Evolutionary conservation across 2,113 vertebrate species (phyloP).

Genomic region (Isurus oxyrinchus): DNA sequence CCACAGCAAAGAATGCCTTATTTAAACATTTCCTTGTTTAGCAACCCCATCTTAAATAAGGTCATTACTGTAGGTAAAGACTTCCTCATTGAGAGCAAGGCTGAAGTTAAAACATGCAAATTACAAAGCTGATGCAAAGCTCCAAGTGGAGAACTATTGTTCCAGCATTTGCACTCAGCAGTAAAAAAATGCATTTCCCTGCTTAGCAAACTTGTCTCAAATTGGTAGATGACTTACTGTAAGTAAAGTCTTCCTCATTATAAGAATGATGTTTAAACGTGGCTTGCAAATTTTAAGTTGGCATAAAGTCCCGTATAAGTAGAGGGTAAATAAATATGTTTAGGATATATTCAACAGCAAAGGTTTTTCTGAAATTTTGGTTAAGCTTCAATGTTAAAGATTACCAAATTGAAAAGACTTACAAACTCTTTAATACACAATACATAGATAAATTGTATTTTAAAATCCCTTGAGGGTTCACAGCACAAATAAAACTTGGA

Average conservation of each 20-base stretch:
- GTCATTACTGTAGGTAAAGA: neutral
- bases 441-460: neutral
- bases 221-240: neutral
- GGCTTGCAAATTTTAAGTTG: neutral
- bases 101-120: neutral
- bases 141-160: neutral
- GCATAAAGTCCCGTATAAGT: neutral
- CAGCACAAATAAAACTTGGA: neutral
- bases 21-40: neutral
- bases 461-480: neutral
- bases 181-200: neutral
- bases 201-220: neutral
- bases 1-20: neutral
- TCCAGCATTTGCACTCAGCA: neutral
- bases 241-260: neutral
- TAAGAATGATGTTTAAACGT: neutral
- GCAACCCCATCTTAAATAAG: neutral
- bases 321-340: neutral
- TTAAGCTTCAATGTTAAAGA: too few species aligned
- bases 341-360: neutral
- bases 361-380: neutral
- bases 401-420: neutral
- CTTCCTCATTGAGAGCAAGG: neutral
- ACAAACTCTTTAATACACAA: neutral
- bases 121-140: neutral